phyloP scores from a whole-genome alignment of 2,888 invertebrate species.

The Tachina grossa region DNA sequence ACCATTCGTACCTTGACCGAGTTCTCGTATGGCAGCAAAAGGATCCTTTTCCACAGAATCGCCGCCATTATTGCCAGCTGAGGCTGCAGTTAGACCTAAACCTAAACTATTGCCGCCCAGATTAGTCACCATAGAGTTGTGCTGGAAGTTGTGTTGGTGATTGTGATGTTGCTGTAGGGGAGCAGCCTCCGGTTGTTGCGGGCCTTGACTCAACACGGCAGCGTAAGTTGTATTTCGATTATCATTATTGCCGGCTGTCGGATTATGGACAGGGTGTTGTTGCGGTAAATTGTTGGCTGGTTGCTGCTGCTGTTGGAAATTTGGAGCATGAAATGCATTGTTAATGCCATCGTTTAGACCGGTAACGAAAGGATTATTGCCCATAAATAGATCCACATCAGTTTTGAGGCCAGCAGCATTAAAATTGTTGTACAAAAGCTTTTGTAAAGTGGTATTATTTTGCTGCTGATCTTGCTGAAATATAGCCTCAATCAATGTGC shows the following conservation, averaged over 20 bases:
- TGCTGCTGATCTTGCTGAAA: constrained; percentile 76
- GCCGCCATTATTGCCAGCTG: constrained; percentile 53
- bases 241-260: constrained; percentile 53
- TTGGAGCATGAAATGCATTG: constrained; percentile 70
- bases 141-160: constrained; percentile 70
- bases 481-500: constrained; percentile 80
- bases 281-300: constrained; percentile 68
- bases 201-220: constrained; percentile 82
- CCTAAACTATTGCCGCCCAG: constrained; percentile 56
- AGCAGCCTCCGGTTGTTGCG: constrained; percentile 71
- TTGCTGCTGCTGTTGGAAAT: constrained; percentile 59
- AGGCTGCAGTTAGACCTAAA: constrained; percentile 53
- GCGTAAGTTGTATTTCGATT: constrained; percentile 82
- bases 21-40: constrained; percentile 83
- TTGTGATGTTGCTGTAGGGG: constrained; percentile 70
- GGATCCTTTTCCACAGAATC: constrained; percentile 82
- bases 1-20: constrained; percentile 83
- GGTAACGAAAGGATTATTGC: constrained; percentile 68
- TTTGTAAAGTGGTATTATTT: constrained; percentile 73
- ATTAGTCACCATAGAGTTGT: constrained; percentile 64
- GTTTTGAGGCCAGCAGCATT: constrained; percentile 73
- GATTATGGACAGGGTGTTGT: constrained; percentile 68
- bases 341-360: constrained; percentile 62
- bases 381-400: constrained; percentile 79
- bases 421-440: constrained; percentile 78